These are phyloP conservation scores for Kryptopterus vitreolus DNA, from an alignment of 2,797 vertebrate species.

Conservation along the genomic window DNA sequence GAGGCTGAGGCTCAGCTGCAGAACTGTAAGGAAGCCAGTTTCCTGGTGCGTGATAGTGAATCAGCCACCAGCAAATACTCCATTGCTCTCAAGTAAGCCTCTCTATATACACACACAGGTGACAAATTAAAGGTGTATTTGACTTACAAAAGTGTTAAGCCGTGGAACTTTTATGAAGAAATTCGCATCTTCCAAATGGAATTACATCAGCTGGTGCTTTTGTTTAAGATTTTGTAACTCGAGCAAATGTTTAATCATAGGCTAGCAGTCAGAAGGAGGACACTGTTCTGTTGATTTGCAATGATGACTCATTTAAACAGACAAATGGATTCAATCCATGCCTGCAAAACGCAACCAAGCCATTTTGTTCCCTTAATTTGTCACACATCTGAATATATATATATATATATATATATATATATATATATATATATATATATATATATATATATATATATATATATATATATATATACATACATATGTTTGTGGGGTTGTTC, in stretches of 20 bases:
- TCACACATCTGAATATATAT: background rate
- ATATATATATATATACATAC: no score
- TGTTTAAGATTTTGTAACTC: no score
- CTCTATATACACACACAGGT: background rate
- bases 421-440: no score
- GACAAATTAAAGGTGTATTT: background rate
- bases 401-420: no score
- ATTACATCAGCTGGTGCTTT: background rate
- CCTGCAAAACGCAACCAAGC: background rate
- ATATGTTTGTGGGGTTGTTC: conserved; percentile 9
- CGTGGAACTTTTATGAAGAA: background rate
- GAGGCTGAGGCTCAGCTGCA: conserved; percentile 92
- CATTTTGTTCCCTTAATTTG: background rate
- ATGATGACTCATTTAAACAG: background rate
- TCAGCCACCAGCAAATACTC: conserved; percentile 93
- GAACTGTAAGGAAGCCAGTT: conserved; percentile 88
- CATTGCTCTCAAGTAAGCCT: conserved; percentile 92
- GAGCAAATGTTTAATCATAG: background rate
- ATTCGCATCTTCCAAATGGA: background rate
- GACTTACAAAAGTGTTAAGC: background rate
- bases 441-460: no score
- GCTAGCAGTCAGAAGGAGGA: background rate
- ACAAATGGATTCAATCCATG: background rate
- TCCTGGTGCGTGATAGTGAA: conserved; percentile 93
- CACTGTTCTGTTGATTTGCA: background rate